These are phyloP conservation scores for Itoplectis maculator DNA, from an alignment of 2,888 invertebrate species.

Conservation along the genomic window DNA sequence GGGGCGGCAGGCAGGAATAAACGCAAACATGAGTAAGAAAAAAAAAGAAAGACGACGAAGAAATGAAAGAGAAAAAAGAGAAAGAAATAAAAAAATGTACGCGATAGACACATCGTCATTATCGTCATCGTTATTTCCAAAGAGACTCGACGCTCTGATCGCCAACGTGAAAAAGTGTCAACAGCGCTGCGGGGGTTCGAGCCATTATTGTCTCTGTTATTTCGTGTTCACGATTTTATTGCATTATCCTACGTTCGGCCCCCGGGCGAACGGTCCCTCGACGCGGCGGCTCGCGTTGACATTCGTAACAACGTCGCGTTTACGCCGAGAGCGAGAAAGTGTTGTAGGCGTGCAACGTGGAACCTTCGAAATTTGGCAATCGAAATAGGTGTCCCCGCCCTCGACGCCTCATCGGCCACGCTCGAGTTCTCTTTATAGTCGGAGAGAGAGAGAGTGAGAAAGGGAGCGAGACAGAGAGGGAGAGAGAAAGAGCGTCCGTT, in stretches of 20 bases:
- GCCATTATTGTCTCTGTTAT: constrained; percentile 45
- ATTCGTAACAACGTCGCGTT: background rate
- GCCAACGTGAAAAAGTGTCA: constrained; percentile 56
- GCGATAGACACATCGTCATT: constrained; percentile 17
- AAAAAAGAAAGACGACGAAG: background rate
- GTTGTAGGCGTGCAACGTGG: background rate
- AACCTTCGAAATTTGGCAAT: constrained; percentile 51
- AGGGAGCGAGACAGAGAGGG: constrained; percentile 1
- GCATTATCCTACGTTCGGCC: constrained; percentile 8
- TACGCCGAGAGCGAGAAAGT: constrained; percentile 12
- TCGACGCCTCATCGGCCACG: constrained; percentile 6
- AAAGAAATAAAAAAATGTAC: constrained; percentile 8
- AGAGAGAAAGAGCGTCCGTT: constrained; percentile 11
- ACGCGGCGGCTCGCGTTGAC: background rate
- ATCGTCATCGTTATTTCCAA: constrained; percentile 76
- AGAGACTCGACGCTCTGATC: constrained; percentile 38
- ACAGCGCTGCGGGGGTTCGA: constrained; percentile 44
- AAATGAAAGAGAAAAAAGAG: constrained; percentile 14
- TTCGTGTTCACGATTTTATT: constrained; percentile 18
- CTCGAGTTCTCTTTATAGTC: constrained; percentile 32
- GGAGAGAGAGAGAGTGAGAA: background rate
- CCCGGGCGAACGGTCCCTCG: constrained; percentile 14
- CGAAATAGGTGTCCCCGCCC: constrained; percentile 28
- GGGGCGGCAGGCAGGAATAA: constrained; percentile 71
- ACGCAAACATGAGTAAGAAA: constrained; percentile 41